Evolutionary conservation across 2,888 invertebrate species (phyloP).

Genomic region (Hydroisotoma schaefferi): DNA sequence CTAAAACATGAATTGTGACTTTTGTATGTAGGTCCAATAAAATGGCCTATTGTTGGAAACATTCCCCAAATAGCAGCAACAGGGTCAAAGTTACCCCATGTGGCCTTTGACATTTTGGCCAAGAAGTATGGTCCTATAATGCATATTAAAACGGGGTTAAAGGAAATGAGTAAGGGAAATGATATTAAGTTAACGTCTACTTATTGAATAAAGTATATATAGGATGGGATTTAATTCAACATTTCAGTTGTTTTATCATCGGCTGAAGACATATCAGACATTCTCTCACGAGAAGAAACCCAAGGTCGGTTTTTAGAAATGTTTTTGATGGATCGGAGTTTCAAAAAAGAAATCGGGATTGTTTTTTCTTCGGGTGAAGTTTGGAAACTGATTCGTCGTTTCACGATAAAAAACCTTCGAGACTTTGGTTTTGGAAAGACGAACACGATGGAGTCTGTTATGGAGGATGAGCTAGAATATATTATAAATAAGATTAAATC

Average conservation of each 20-base stretch:
- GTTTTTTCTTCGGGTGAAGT: constrained; percentile 31
- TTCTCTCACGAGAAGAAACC: constrained; percentile 20
- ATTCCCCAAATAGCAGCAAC: constrained; percentile 12
- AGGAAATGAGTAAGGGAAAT: constrained; percentile 6
- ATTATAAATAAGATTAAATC: constrained; percentile 9
- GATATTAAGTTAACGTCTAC: neutral
- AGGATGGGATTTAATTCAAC: neutral
- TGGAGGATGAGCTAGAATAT: constrained; percentile 23
- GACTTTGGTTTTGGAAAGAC: constrained; percentile 34
- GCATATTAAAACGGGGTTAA: constrained; percentile 14
- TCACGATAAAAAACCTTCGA: constrained; percentile 32
- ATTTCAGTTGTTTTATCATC: constrained; percentile 17
- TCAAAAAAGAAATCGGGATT: constrained; percentile 20
- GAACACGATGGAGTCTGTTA: constrained; percentile 16
- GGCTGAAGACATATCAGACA: constrained; percentile 12
- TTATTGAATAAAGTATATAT: no score
- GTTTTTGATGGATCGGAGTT: constrained; percentile 9
- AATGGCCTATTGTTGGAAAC: constrained; percentile 20
- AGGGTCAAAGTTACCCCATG: constrained; percentile 6
- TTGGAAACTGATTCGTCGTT: constrained; percentile 41
- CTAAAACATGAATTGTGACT: neutral
- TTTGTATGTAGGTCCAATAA: constrained; percentile 18
- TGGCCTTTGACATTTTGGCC: constrained; percentile 18
- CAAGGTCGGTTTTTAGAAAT: constrained; percentile 18
- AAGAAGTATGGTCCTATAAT: constrained; percentile 20